Evolutionary conservation across 2,888 invertebrate species (phyloP), one percentile per base, ranked within the genome.

Genomic region (Hetaerina titia): DNA sequence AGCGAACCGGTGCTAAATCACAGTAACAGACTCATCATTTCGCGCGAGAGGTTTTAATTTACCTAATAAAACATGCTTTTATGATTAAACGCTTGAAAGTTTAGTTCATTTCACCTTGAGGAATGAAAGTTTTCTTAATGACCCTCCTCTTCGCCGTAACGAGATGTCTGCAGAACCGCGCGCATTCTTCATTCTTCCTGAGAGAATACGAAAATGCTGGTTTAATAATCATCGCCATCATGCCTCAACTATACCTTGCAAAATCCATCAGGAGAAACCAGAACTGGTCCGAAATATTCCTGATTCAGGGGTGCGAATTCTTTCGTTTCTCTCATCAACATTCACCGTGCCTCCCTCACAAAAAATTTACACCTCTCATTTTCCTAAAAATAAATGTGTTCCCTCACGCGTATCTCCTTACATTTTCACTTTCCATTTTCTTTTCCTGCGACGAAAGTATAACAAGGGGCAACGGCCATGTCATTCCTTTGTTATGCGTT

Each of bases 391-490:
- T 31, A 81, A 81, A 31, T 11, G 11, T 15, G 25, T 81, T 22
- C 81, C 69, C 22, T 69, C n/a, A 19, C 31, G 81, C 31, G 81
- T 15, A 31, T 31, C 81, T 81, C 15, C 81, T 81, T 31, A 81
- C 81, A 81, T 31, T 81, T 81, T 81, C 81, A 81, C 81, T 81
- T 81, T 81, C 81, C 81, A 81, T 31, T 81, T 81, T 31, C 81
- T 31, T 81, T 81, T 81, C 31, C 31, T 11, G 7, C 31, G 81
- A 11, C 81, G 31, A 31, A 81, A 81, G 13, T 81, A 69, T 17
- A 31, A 25, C 25, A 81, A 5, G 81, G 22, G 19, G 81, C 13
- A 81, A 81, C 22, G 81, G 81, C 81, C 25, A 2, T 15, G 9
- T 81, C 81, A 11, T 81, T 81, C 25, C 31, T 81, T 81, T 81